Percentiles rank a stretch among this genome's conserved stretches.
phyloP scores from a whole-genome alignment of 2,888 invertebrate species.

The Sturmia bella region DNA sequence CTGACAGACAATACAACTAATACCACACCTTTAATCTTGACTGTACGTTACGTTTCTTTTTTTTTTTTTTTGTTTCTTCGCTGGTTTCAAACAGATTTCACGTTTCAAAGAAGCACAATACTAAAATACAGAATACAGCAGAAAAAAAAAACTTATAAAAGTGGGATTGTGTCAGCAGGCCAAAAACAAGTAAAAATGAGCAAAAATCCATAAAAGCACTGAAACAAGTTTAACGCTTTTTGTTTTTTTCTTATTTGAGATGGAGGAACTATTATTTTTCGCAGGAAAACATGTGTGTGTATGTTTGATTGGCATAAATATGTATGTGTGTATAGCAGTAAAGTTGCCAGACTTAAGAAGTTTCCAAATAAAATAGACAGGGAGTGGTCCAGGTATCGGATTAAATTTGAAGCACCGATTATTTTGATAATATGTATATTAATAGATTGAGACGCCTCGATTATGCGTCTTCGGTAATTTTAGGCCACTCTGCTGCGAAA shows the following conservation, averaged over 20 bases:
- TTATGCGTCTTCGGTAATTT: too few relatives aligned
- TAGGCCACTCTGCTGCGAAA: too few relatives aligned
- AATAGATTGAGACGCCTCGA: too few relatives aligned
- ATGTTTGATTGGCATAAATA: not conserved
- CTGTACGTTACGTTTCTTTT: slow-evolving; percentile 38
- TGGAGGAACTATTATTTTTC: slow-evolving; percentile 41
- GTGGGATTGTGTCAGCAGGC: slow-evolving; percentile 71
- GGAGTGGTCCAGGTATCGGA: too few relatives aligned
- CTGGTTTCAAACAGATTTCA: slow-evolving; percentile 49
- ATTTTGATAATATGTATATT: too few relatives aligned
- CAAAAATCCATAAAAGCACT: slow-evolving; percentile 36
- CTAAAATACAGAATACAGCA: slow-evolving; percentile 2
- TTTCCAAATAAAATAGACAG: not conserved
- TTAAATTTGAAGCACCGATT: too few relatives aligned
- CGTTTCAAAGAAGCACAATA: slow-evolving; percentile 44
- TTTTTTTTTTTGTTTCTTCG: too few relatives aligned
- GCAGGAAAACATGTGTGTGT: not conserved
- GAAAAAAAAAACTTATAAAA: slow-evolving; percentile 36
- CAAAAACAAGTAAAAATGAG: slow-evolving; percentile 58
- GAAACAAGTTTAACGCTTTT: slow-evolving; percentile 43
- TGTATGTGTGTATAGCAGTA: not conserved
- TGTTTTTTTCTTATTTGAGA: slow-evolving; percentile 45
- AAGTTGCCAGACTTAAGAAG: not conserved
- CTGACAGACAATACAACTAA: slow-evolving; percentile 42
- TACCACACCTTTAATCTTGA: slow-evolving; percentile 62